A percentile compares a stretch with the other conserved stretches of the same genome.
Conservation (phyloP, 2,888 invertebrate genomes). For the Tipula unca region DNA sequence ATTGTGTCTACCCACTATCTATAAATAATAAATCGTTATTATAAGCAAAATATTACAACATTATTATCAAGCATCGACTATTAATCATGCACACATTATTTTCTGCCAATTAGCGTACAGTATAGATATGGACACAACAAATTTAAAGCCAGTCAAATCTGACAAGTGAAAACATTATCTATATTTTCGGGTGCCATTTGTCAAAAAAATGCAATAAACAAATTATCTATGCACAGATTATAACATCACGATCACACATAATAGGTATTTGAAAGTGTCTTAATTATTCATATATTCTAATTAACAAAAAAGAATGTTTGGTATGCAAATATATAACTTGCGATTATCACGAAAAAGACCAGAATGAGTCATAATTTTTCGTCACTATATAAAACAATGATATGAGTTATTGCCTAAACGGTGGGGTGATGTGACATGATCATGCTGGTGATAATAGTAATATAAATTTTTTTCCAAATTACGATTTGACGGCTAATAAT, state of each 20-base stretch:
- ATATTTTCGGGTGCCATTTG: background rate
- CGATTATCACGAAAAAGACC: background rate
- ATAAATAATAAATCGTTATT: too few species aligned
- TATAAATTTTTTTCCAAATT: background rate
- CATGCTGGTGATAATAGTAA: background rate
- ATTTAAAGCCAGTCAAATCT: background rate
- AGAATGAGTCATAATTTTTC: background rate
- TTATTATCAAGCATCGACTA: background rate
- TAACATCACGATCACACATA: background rate
- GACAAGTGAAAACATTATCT: background rate
- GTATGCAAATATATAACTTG: background rate
- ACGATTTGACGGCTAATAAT: background rate
- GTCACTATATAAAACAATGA: background rate
- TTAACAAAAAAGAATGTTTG: background rate
- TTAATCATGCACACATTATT: background rate
- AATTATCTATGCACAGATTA: background rate
- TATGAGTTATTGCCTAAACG: background rate
- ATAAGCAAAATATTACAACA: background rate
- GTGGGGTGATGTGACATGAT: background rate
- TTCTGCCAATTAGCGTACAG: background rate
- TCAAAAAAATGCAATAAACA: background rate
- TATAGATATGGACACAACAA: background rate
- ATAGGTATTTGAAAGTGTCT: background rate
- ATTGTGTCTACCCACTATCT: too few species aligned
- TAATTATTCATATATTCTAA: background rate